Evolutionary conservation across 2,113 vertebrate genomes (phyloP), one percentile per base, ranked within the genome.

Genomic region (Nannobrachium achirus): DNA sequence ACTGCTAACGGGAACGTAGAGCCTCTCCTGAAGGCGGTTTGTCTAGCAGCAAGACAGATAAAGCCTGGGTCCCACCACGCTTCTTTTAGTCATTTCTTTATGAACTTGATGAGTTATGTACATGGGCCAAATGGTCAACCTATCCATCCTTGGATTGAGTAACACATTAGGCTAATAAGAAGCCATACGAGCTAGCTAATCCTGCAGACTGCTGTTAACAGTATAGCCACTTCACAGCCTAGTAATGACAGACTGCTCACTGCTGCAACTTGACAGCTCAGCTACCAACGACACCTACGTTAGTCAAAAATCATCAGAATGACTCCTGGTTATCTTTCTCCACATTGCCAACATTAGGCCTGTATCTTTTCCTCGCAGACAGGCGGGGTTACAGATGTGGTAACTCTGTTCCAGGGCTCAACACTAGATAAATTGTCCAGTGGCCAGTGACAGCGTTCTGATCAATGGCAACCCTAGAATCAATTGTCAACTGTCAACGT

Each of bases 241-340:
- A 42, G 60, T 65, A 4, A 10, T 33, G 61, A 44, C 39, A 70
- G 53, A 74, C 62, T 64, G 64, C 78, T 16, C 66, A 81, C 53
- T 76, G 39, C 70, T 56, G 63, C 63, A 56, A 76, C 68, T 86
- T 83, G 75, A 73, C 71, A 75, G 67, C 52, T 73, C 53, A 63
- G 56, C 67, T 64, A 53, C 33, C 63, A 64, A 56, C 40, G 39
- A 71, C 66, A 19, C 1, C 6, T 48, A 46, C 66, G 52, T 71
- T 38, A 3, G 7, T 55, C 41, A 73, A 73, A 65, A n/a, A 19
- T 9, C 10, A n/a, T 48, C 40, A 7, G 25, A 56, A 10, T 58
- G 48, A 39, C 33, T 15, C 9, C 48, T 3, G 20, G 39, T 63
- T 69, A 56, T 69, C 69, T 62, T 7, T 39, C 6, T 6, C 7